phyloP scores from a whole-genome alignment of 2,888 invertebrate genomes.

The Diaperis boleti region DNA sequence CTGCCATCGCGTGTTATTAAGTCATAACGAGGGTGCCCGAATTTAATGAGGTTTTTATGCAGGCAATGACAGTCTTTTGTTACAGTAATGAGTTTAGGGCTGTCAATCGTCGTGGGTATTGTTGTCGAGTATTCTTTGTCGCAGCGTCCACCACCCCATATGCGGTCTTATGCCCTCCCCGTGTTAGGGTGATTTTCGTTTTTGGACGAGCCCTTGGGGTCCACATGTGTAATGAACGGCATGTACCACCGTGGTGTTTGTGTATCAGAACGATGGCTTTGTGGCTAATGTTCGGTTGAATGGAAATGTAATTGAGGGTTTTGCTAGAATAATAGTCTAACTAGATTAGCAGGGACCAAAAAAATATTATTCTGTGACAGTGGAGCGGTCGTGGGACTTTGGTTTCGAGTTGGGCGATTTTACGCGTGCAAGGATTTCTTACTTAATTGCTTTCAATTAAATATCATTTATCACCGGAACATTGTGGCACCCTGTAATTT shows the following conservation, averaged over 20 bases:
- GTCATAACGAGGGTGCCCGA: constrained; percentile 61
- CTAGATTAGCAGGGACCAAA: neutral
- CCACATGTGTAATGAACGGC: constrained; percentile 32
- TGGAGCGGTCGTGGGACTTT: neutral
- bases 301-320: constrained; percentile 39
- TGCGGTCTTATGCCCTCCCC: neutral
- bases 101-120: constrained; percentile 64
- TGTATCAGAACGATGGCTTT: constrained; percentile 35
- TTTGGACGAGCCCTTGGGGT: constrained; percentile 11
- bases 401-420: neutral
- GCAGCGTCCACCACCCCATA: neutral
- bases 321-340: constrained; percentile 3
- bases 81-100: constrained; percentile 67
- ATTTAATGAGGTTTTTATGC: constrained; percentile 68
- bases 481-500: constrained; percentile 21
- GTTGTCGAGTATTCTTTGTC: constrained; percentile 49
- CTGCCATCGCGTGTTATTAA: constrained; percentile 58
- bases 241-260: constrained; percentile 31
- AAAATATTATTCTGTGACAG: neutral
- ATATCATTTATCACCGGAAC: constrained; percentile 31
- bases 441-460: constrained; percentile 20
- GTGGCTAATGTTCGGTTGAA: constrained; percentile 39
- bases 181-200: constrained; percentile 14
- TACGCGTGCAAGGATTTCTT: constrained; percentile 8
- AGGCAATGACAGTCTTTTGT: constrained; percentile 67